These are phyloP conservation scores for Colossoma macropomum DNA, from an alignment of 2,113 vertebrate genomes.

Conservation along the genomic window DNA sequence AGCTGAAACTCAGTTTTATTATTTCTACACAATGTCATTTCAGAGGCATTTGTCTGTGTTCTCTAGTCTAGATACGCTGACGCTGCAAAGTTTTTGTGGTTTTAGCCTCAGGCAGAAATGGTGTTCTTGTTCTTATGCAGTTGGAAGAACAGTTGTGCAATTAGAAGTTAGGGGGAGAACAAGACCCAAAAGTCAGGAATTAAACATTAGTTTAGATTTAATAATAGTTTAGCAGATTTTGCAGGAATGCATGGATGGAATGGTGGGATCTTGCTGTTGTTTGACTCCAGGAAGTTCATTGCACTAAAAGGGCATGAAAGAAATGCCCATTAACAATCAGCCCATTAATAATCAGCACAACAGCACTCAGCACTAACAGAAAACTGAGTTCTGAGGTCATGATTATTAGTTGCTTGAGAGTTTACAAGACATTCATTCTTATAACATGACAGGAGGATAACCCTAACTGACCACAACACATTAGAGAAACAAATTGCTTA, in stretches of 20 bases:
- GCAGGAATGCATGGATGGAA: background rate
- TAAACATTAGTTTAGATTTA: background rate
- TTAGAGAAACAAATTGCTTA: constrained; percentile 11
- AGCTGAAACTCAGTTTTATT: too few relatives aligned
- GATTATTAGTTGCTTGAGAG: constrained; percentile 29
- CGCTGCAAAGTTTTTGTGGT: background rate
- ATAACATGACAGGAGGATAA: constrained; percentile 28
- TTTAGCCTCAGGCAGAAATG: constrained; percentile 15
- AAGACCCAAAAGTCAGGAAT: background rate
- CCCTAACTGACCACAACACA: background rate
- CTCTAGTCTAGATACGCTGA: background rate
- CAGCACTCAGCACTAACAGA: too few relatives aligned
- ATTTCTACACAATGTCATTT: too few relatives aligned
- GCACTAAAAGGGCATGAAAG: constrained; percentile 9
- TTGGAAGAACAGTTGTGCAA: constrained; percentile 40
- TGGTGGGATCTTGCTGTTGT: constrained; percentile 8
- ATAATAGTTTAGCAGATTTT: constrained; percentile 42
- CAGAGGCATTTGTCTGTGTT: background rate
- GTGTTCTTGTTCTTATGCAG: background rate
- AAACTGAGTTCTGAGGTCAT: background rate
- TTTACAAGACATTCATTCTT: constrained; percentile 37
- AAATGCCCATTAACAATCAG: constrained; percentile 33
- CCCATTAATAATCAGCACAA: constrained; percentile 29
- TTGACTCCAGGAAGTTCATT: constrained; percentile 40
- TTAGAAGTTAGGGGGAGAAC: background rate